A percentile compares a stretch with the other conserved stretches of the same genome.
phyloP scores from a whole-genome alignment of 2,888 invertebrate species.

The Zygogramma bicolorata region DNA sequence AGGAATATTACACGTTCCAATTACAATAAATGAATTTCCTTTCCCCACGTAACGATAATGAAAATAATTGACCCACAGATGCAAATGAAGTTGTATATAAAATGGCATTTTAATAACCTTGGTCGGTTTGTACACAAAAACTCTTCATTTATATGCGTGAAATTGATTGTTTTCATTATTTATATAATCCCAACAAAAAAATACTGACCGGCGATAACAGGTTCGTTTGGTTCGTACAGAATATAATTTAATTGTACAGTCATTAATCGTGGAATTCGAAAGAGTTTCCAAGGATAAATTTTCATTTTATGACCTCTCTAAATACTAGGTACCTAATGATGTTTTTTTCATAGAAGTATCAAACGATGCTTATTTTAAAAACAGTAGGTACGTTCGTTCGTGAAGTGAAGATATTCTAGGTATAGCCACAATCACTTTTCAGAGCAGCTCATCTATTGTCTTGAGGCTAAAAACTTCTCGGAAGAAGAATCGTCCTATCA shows the following conservation, averaged over 20 bases:
- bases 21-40: not conserved
- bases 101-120: not conserved
- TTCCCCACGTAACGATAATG: not conserved
- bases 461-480: too few relatives aligned
- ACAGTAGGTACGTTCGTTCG: too few relatives aligned
- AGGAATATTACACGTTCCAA: not conserved
- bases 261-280: not conserved
- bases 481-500: too few relatives aligned
- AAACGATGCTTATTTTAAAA: too few relatives aligned
- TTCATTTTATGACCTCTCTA: too few relatives aligned
- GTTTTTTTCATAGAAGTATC: too few relatives aligned
- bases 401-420: too few relatives aligned
- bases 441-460: too few relatives aligned
- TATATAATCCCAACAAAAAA: not conserved
- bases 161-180: not conserved
- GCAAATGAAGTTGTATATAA: not conserved
- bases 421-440: too few relatives aligned
- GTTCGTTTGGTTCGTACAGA: not conserved
- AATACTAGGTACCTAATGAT: too few relatives aligned
- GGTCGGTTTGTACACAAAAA: not conserved
- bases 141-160: not conserved
- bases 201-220: not conserved
- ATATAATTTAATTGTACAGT: not conserved
- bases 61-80: not conserved
- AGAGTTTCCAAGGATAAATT: too few relatives aligned